Percentiles rank a stretch among this genome's conserved stretches.
Evolutionary conservation across 2,888 invertebrate genomes (phyloP).

Genomic region (Tachina lurida): DNA sequence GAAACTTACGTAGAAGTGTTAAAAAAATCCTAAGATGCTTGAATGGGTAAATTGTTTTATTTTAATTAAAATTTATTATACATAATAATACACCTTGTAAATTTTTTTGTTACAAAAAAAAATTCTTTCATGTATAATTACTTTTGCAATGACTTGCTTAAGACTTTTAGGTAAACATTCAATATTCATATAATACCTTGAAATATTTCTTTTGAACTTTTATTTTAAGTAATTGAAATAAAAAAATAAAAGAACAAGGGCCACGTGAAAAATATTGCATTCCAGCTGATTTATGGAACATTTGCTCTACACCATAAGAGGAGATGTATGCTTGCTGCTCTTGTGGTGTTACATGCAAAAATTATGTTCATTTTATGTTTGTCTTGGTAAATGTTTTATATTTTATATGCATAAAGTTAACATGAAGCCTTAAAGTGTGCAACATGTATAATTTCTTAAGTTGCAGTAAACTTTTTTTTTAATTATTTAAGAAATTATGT

Average conservation of each 20-base stretch:
- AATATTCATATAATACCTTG: too few relatives aligned
- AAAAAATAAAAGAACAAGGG: too few relatives aligned
- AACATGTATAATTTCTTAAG: constrained; percentile 38
- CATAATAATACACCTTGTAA: neutral
- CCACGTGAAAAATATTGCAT: too few relatives aligned
- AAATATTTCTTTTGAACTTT: too few relatives aligned
- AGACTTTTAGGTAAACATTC: too few relatives aligned
- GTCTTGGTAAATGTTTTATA: neutral
- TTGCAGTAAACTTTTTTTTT: constrained; percentile 44
- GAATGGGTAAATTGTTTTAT: neutral
- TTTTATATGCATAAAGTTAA: constrained; percentile 13
- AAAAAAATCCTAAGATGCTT: too few relatives aligned
- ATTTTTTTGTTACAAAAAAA: neutral
- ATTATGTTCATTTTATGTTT: neutral
- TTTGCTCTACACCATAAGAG: too few relatives aligned
- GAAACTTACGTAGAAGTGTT: neutral
- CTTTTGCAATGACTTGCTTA: too few relatives aligned
- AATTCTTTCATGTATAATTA: too few relatives aligned
- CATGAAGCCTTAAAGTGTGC: constrained; percentile 22
- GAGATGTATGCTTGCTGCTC: too few relatives aligned
- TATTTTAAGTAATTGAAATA: too few relatives aligned
- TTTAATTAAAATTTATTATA: constrained; percentile 17
- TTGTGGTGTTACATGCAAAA: neutral
- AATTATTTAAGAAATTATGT: constrained; percentile 68
- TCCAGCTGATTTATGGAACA: too few relatives aligned